Base-by-base conservation (phyloP, 1,140 invertebrate genomes). In the Cecropterus lyciades region DNA sequence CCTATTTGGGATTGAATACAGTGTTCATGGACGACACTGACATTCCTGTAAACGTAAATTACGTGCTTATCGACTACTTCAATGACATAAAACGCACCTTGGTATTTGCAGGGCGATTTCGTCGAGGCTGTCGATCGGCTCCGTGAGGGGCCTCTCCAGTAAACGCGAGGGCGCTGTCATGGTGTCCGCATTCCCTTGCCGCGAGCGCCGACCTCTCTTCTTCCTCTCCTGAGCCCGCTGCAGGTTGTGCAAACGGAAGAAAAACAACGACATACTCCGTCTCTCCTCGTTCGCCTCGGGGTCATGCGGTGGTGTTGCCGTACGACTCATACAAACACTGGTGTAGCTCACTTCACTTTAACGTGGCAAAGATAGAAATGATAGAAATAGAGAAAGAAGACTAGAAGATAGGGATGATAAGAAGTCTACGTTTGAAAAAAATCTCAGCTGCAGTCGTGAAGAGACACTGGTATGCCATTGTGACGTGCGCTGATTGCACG, bases 51-150 rank as follows among this genome's bases (percentile, higher is more conserved):
- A 20, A 20, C 1, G 20, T 20, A 20, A 5, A 20, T 20, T 20
- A 20, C 5, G 5, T 2, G 7, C 7, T 30, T 7, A 30, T 30
- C 27, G 0, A 7, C 27, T 30, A 30, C 27, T 30, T 30, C 3
- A 30, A 30, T 30, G 3, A 5, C 10, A 11, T 11, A 37, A 37
- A 37, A 37, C 49, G 64, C 68, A 98, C 97, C 97, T 98, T 79
- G 97, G 97, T 91, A 98, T 98, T 84, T 97, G 96, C 69, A 97
- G 95, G 40, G 97, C 97, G 80, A 98, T 96, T 88, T 98, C 97
- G 88, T 98, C 97, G 70, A 98, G 94, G 79, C 96, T 97, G 92
- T 98, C 97, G 55, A 96, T 95, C 9, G 97, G 97, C 68, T 95
- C 96, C 73, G 97, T 94, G 27, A 97, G 96, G 11, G 96, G 95